Conservation (phyloP, 1,140 invertebrate species). For the Ectropis grisescens region DNA sequence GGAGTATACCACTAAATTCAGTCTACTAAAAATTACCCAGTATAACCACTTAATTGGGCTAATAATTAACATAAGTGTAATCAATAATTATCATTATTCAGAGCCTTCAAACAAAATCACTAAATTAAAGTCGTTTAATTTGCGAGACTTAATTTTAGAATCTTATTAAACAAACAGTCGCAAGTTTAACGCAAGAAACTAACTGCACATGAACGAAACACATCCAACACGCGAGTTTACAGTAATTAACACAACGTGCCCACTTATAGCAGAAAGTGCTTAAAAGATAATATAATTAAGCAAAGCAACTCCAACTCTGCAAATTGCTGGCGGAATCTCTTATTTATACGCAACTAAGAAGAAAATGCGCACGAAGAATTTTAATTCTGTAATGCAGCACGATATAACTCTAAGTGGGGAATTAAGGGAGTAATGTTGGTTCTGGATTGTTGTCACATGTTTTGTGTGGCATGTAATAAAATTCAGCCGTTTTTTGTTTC, state of each 20-base stretch:
- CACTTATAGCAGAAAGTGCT: conserved; percentile 21
- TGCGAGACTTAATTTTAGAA: too few species aligned
- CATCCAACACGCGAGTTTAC: conserved; percentile 1
- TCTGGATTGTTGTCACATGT: not conserved
- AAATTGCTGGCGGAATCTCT: conserved; percentile 32
- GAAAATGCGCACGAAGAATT: conserved; percentile 31
- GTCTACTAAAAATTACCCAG: too few species aligned
- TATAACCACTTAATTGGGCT: too few species aligned
- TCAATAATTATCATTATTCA: too few species aligned
- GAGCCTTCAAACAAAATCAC: too few species aligned
- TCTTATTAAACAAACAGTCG: not conserved
- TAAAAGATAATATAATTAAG: conserved; percentile 37
- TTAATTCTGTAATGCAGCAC: conserved; percentile 38
- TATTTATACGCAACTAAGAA: conserved; percentile 31
- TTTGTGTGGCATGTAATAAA: not conserved
- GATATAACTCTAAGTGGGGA: conserved; percentile 21
- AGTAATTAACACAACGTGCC: conserved; percentile 23
- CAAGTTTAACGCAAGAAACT: not conserved
- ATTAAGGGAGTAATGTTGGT: not conserved
- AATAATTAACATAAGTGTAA: too few species aligned
- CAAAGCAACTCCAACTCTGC: conserved; percentile 34
- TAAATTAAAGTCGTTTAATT: too few species aligned
- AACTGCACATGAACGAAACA: not conserved
- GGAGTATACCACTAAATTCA: too few species aligned
- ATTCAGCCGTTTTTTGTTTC: not conserved